phyloP scores from a whole-genome alignment of 2,888 invertebrate species.

The Aspidapion aeneum region DNA sequence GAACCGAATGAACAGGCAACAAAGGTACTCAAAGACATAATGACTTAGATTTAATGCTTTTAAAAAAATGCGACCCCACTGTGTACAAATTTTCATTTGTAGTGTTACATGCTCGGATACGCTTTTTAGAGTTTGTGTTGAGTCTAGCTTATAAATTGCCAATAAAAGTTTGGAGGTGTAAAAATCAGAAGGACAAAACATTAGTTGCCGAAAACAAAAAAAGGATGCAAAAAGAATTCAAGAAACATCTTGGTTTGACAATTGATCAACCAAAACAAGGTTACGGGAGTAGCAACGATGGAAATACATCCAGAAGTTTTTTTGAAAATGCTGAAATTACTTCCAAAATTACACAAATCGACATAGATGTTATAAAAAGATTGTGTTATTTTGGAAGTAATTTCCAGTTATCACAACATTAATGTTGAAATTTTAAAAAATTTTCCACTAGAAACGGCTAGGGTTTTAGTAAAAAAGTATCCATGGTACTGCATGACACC shows the following conservation, averaged over 20 bases:
- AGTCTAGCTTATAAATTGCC: slow-evolving; percentile 6
- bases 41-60: slow-evolving; percentile 5
- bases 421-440: slow-evolving; percentile 7
- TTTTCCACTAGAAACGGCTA: slow-evolving; percentile 7
- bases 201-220: slow-evolving; percentile 9
- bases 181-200: neutral
- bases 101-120: slow-evolving; percentile 4
- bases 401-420: slow-evolving; percentile 12
- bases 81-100: neutral
- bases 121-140: slow-evolving; percentile 7
- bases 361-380: slow-evolving; percentile 9
- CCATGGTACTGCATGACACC: slow-evolving; percentile 12
- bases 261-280: slow-evolving; percentile 10
- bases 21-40: slow-evolving; percentile 5
- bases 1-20: slow-evolving; percentile 2
- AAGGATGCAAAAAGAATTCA: slow-evolving; percentile 10
- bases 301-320: slow-evolving; percentile 7
- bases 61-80: neutral
- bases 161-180: slow-evolving; percentile 5
- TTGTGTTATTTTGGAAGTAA: slow-evolving; percentile 11
- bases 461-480: slow-evolving; percentile 8
- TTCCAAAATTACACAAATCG: slow-evolving; percentile 5
- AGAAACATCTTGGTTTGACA: neutral
- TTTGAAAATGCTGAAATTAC: slow-evolving; percentile 5
- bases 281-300: slow-evolving; percentile 3